These are phyloP conservation scores for Ganaspis brasiliensis DNA, from an alignment of 2,888 invertebrate genomes.

Conservation along the genomic window DNA sequence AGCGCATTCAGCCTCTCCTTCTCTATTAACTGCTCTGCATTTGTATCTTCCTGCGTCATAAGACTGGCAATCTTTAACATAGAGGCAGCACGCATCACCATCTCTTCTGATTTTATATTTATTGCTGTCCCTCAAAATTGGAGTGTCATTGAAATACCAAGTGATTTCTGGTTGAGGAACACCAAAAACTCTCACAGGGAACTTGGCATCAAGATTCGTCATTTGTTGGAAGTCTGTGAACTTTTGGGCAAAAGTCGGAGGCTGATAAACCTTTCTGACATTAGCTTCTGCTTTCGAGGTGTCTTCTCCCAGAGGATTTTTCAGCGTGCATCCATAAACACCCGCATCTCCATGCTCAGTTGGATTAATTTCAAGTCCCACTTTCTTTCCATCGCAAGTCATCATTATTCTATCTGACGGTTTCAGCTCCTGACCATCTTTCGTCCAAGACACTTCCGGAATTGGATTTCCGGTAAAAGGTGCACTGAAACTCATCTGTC, in stretches of 20 bases:
- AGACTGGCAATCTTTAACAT: conserved; percentile 86
- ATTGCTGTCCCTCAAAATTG: conserved; percentile 84
- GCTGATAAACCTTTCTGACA: conserved; percentile 90
- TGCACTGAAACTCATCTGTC: conserved; percentile 86
- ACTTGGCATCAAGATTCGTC: conserved; percentile 90
- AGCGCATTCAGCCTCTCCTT: conserved; percentile 89
- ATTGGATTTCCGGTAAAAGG: conserved; percentile 91
- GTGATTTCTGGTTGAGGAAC: conserved; percentile 91
- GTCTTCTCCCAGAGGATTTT: conserved; percentile 90
- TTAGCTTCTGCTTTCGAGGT: conserved; percentile 86
- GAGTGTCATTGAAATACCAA: conserved; percentile 93
- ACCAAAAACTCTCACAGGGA: conserved; percentile 90
- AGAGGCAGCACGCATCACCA: conserved; percentile 90
- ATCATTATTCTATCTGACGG: conserved; percentile 87
- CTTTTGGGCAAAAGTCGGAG: conserved; percentile 90
- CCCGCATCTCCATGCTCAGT: conserved; percentile 89
- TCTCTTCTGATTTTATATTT: conserved; percentile 90
- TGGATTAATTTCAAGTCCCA: conserved; percentile 88
- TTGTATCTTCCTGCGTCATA: conserved; percentile 89
- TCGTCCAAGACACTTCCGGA: conserved; percentile 90
- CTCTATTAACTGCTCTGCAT: conserved; percentile 90
- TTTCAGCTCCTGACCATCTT: conserved; percentile 86
- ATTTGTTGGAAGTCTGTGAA: conserved; percentile 87
- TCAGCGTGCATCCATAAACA: conserved; percentile 88
- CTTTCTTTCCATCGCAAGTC: conserved; percentile 92